phyloP scores from a whole-genome alignment of 2,888 invertebrate genomes.

The Polydrusus pterygomalis region DNA sequence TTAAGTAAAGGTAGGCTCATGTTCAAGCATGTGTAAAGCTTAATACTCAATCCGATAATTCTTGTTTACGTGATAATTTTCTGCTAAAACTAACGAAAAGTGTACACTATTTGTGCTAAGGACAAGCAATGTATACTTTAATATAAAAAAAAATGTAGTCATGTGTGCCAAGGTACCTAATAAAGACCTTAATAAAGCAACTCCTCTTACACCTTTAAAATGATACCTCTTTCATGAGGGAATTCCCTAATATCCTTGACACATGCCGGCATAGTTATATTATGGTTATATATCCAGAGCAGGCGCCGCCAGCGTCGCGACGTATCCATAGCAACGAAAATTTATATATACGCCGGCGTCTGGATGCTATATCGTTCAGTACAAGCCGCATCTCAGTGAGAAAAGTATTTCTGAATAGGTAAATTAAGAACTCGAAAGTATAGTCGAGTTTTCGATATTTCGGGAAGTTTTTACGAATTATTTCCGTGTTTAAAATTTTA shows the following conservation, averaged over 20 bases:
- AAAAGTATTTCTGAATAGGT: conserved; percentile 4
- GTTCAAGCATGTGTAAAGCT: too few relatives aligned
- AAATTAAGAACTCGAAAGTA: not conserved
- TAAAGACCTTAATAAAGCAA: conserved; percentile 25
- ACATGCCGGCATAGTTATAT: conserved; percentile 32
- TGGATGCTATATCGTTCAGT: conserved; percentile 67
- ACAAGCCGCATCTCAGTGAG: conserved; percentile 21
- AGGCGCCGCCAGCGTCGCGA: conserved; percentile 57
- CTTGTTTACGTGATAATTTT: too few relatives aligned
- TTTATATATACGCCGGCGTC: conserved; percentile 68
- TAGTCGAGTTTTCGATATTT: not conserved
- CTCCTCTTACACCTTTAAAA: conserved; percentile 26
- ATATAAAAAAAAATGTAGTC: not conserved
- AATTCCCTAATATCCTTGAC: conserved; percentile 36
- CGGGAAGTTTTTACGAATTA: not conserved
- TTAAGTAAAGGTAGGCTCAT: too few relatives aligned
- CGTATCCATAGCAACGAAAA: conserved; percentile 66
- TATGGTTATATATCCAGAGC: conserved; percentile 30
- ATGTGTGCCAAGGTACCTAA: conserved; percentile 22
- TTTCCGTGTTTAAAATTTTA: conserved; percentile 14
- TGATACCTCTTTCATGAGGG: conserved; percentile 26
- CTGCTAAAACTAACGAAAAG: not conserved
- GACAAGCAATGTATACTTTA: not conserved
- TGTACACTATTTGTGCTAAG: not conserved
- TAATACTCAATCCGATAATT: too few relatives aligned